Percentiles rank a stretch among this genome's conserved stretches.
Evolutionary conservation across 2,113 vertebrate species (phyloP).

Genomic region (Stigmatopora nigra): DNA sequence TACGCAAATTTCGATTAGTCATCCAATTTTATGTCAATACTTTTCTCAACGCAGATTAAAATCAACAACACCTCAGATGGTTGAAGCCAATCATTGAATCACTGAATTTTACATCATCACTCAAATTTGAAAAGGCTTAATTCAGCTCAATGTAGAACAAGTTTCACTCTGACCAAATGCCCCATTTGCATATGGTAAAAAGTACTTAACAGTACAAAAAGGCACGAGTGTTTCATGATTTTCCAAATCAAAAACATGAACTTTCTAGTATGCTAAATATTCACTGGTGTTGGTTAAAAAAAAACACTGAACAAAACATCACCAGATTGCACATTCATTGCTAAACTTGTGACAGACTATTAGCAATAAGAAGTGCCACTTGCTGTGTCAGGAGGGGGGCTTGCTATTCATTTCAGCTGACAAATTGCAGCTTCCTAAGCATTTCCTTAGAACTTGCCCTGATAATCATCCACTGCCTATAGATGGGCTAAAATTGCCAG

Average conservation of each 20-base stretch:
- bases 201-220: conserved; percentile 28
- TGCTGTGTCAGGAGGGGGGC: conserved; percentile 23
- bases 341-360: conserved; percentile 59
- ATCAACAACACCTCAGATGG: background rate
- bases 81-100: background rate
- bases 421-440: conserved; percentile 65
- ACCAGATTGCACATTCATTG: conserved; percentile 36
- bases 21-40: too few relatives aligned
- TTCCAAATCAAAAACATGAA: conserved; percentile 43
- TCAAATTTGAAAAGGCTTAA: conserved; percentile 22
- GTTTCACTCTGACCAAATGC: conserved; percentile 52
- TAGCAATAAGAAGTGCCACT: conserved; percentile 47
- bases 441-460: conserved; percentile 54
- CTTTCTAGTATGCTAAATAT: conserved; percentile 20
- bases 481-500: conserved; percentile 62
- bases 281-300: background rate
- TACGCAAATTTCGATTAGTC: too few relatives aligned
- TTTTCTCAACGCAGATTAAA: too few relatives aligned
- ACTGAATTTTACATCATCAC: conserved; percentile 33
- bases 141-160: conserved; percentile 39
- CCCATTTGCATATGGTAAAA: conserved; percentile 52
- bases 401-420: conserved; percentile 57
- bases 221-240: conserved; percentile 43
- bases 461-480: conserved; percentile 58
- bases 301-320: conserved; percentile 34